Conservation (phyloP, 2,888 invertebrate genomes). For the Ormyrus thymus region DNA sequence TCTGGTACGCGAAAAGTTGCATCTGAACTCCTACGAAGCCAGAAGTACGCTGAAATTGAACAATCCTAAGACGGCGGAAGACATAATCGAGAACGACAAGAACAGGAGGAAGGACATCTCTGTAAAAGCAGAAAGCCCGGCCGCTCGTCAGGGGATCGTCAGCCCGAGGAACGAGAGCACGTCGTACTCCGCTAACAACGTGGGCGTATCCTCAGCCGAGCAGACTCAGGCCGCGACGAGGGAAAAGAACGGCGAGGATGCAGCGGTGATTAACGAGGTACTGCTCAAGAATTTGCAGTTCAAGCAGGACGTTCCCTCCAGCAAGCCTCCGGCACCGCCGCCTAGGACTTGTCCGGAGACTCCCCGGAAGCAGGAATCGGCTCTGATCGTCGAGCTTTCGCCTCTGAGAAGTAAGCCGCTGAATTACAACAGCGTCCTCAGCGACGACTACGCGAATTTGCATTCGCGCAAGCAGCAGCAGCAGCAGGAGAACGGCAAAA, state of each 20-base stretch:
- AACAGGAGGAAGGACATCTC: constrained; percentile 13
- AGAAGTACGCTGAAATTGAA: constrained; percentile 60
- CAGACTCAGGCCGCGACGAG: constrained; percentile 32
- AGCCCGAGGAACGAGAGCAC: constrained; percentile 1
- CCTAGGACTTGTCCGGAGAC: constrained; percentile 33
- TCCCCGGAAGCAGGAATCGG: constrained; percentile 28
- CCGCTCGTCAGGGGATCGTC: background rate
- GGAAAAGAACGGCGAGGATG: constrained; percentile 50
- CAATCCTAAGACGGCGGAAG: constrained; percentile 30
- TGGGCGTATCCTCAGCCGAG: background rate
- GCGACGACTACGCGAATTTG: constrained; percentile 65
- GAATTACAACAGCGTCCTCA: constrained; percentile 66
- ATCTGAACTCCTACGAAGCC: constrained; percentile 58
- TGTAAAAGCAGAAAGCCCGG: background rate
- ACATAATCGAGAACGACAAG: constrained; percentile 36
- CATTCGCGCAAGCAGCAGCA: constrained; percentile 58
- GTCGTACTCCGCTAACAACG: background rate
- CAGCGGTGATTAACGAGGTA: constrained; percentile 64
- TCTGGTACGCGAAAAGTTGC: constrained; percentile 8
- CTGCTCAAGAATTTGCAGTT: constrained; percentile 67
- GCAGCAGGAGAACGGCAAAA: constrained; percentile 60
- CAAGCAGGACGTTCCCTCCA: constrained; percentile 64
- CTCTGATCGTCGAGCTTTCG: constrained; percentile 19
- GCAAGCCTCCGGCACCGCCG: constrained; percentile 32
- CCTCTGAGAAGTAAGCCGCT: constrained; percentile 57